Evolutionary conservation across 2,888 invertebrate genomes (phyloP).

Genomic region (Isoperla grammatica): DNA sequence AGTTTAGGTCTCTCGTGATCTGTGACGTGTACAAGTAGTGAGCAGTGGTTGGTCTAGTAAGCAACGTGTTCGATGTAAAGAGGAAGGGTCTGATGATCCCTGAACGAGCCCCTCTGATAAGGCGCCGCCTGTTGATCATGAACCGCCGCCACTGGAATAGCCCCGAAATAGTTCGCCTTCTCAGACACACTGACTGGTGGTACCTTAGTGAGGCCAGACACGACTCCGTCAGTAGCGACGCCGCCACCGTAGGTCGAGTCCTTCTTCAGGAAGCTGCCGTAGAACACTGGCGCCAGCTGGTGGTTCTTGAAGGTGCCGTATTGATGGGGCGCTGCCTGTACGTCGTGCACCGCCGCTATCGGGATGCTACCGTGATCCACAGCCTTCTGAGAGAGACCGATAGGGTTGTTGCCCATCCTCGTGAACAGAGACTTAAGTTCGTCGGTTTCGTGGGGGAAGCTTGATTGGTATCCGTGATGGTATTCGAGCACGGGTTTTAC

Average conservation of each 20-base stretch:
- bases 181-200: slow-evolving; percentile 27
- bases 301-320: neutral
- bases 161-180: slow-evolving; percentile 32
- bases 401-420: no score
- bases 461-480: no score
- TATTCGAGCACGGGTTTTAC: neutral
- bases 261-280: no score
- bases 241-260: neutral
- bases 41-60: slow-evolving; percentile 2
- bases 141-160: slow-evolving; percentile 40
- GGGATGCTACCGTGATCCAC: slow-evolving; percentile 34
- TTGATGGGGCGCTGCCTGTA: slow-evolving; percentile 36
- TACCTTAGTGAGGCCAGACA: neutral
- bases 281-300: neutral
- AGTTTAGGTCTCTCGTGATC: no score
- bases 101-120: slow-evolving; percentile 31
- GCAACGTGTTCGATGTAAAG: slow-evolving; percentile 24
- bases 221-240: neutral
- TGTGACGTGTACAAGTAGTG: no score
- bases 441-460: neutral
- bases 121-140: slow-evolving; percentile 41
- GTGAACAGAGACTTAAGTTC: neutral
- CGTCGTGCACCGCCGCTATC: slow-evolving; percentile 41
- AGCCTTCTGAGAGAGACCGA: slow-evolving; percentile 30
- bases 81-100: slow-evolving; percentile 29